These are phyloP conservation scores for Poecilia gillii DNA, from an alignment of 2,797 vertebrate genomes.

Conservation along the genomic window DNA sequence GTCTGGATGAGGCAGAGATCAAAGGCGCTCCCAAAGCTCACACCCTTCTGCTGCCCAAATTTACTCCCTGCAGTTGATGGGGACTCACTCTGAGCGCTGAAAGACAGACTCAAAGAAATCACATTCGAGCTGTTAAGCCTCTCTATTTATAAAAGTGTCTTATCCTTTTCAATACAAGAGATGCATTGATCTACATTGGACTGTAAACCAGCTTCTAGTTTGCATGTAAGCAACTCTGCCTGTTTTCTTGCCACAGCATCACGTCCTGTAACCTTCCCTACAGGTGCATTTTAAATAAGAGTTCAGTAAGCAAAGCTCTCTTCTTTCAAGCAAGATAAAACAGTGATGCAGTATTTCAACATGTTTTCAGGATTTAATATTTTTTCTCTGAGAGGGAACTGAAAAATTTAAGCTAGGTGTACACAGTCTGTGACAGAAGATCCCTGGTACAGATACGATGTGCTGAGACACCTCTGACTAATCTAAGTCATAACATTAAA, in stretches of 20 bases:
- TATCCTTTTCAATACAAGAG: background rate
- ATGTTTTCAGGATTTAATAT: background rate
- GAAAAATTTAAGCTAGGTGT: background rate
- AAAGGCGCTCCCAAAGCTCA: slow-evolving; percentile 43
- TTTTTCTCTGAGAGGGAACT: background rate
- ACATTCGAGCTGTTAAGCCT: background rate
- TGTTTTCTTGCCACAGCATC: slow-evolving; percentile 16
- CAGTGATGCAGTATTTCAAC: background rate
- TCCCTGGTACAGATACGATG: background rate
- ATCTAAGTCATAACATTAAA: background rate
- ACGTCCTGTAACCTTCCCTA: slow-evolving; percentile 22
- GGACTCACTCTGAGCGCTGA: slow-evolving; percentile 22
- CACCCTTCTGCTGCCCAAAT: slow-evolving; percentile 30
- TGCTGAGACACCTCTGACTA: background rate
- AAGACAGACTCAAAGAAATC: slow-evolving; percentile 8
- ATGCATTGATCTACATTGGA: background rate
- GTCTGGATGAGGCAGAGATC: slow-evolving; percentile 51
- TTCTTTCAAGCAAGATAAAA: background rate
- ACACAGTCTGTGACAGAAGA: background rate
- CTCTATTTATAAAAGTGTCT: background rate
- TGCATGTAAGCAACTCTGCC: slow-evolving; percentile 2
- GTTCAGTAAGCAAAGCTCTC: slow-evolving; percentile 2
- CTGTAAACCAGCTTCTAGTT: slow-evolving; percentile 13
- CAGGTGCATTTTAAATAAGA: slow-evolving; percentile 20
- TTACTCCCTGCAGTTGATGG: slow-evolving; percentile 30